Base-by-base conservation (phyloP, 2,797 vertebrate species). In the Microhierax caerulescens region DNA sequence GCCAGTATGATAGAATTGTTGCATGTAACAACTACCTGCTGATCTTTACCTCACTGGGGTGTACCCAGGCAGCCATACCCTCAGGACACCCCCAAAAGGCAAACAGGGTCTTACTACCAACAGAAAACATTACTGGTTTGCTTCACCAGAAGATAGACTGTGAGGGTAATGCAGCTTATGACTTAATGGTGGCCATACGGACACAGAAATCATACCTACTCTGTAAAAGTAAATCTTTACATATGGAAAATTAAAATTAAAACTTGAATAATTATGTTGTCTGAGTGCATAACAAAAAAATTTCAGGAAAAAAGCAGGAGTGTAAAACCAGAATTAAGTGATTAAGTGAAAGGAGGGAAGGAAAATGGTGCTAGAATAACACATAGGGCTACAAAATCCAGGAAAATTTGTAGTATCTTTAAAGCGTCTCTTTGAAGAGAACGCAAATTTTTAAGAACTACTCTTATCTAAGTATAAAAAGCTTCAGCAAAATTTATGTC, bases 51-150 rank as follows among this genome's bases (percentile, higher is more conserved):
- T 41, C 50, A 23, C 8, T 14, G 34, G 59, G 25, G 51, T n/a
- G 43, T 19, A 43, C 13, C 24, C 2, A 6, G 22, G 30, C 28
- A 93, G 41, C 34, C 67, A 53, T 5, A 73, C 3, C 5, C 41
- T n/a, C 10, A 3, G 36, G 22, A 17, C 24, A 65, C 16, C 75
- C 9, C 13, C 28, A 13, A 69, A 91, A 87, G 28, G 12, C 63
- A 73, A 1, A 13, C 0, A 61, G 32, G 32, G 20, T 45, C 17
- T 61, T 37, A 48, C 0, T 53, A 45, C 5, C 47, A 69, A 36
- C 22, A 74, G 22, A 7, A 14, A 88, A 39, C 1, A 56, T 10
- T 7, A 51, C 5, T 63, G 45, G 13, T 47, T 37, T 86, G 15
- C 56, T 83, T 56, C 61, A 56, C 7, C 34, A 83, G 73, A 70